phyloP scores from a whole-genome alignment of 2,888 invertebrate genomes.

The Athalia cordata region DNA sequence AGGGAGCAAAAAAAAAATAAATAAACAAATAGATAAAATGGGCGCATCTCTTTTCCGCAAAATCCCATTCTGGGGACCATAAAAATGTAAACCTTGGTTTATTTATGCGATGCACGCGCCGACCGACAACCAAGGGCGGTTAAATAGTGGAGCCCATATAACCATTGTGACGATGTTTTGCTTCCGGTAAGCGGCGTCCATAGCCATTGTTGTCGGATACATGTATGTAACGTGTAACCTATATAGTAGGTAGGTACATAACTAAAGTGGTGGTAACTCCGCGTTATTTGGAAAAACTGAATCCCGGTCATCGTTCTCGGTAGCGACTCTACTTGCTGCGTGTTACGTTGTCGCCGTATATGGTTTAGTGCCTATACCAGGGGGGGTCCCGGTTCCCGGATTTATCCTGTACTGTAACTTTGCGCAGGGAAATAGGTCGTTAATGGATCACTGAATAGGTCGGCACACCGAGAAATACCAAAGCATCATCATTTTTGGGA shows the following conservation, averaged over 20 bases:
- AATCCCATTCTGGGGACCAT: slow-evolving; percentile 54
- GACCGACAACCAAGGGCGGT: slow-evolving; percentile 54
- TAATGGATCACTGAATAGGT: slow-evolving; percentile 37
- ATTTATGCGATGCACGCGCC: slow-evolving; percentile 63
- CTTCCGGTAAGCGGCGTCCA: slow-evolving; percentile 58
- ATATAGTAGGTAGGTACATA: no score
- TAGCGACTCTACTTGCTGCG: no score
- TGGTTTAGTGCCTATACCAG: background rate
- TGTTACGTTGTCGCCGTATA: slow-evolving; percentile 10
- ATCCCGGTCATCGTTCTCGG: slow-evolving; percentile 29
- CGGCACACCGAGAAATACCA: slow-evolving; percentile 53
- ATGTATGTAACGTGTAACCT: background rate
- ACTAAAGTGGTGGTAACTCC: slow-evolving; percentile 14
- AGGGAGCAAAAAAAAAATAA: background rate
- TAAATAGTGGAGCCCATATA: slow-evolving; percentile 56
- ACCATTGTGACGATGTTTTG: slow-evolving; percentile 60
- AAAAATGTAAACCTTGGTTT: slow-evolving; percentile 66
- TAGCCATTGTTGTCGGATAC: slow-evolving; percentile 45
- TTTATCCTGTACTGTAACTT: slow-evolving; percentile 1
- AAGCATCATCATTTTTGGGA: slow-evolving; percentile 47
- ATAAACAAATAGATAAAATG: background rate
- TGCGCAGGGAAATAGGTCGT: slow-evolving; percentile 16
- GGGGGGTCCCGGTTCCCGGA: slow-evolving; percentile 23
- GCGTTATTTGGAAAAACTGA: slow-evolving; percentile 48
- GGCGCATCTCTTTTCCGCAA: slow-evolving; percentile 14